Conservation (phyloP, 2,113 vertebrate genomes). For the Epinephelus moara region DNA sequence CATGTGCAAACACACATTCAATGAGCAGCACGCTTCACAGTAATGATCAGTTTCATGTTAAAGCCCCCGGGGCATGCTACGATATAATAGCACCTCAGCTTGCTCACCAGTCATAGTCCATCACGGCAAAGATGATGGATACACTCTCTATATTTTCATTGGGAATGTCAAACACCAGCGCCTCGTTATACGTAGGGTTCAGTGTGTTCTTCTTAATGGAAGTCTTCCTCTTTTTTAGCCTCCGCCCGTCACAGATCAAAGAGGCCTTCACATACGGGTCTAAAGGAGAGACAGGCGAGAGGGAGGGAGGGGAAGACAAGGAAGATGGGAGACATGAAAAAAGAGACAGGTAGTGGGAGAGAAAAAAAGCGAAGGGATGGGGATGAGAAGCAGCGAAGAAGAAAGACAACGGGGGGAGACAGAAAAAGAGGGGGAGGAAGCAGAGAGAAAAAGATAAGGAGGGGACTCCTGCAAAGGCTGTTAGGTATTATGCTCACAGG, state of each 20-base stretch:
- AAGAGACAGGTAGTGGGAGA: background rate
- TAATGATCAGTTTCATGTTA: slow-evolving; percentile 31
- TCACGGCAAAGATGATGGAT: slow-evolving; percentile 91
- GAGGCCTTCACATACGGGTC: slow-evolving; percentile 96
- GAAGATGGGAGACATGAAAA: background rate
- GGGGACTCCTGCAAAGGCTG: slow-evolving; percentile 37
- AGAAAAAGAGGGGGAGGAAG: background rate
- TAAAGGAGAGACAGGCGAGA: slow-evolving; percentile 56
- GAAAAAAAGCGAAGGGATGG: background rate
- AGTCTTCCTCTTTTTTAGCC: slow-evolving; percentile 95
- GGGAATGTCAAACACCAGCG: slow-evolving; percentile 94
- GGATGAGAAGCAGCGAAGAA: background rate
- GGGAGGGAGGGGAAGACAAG: accelerated
- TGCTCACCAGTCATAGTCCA: slow-evolving; percentile 95
- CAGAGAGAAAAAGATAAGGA: slow-evolving; percentile 36
- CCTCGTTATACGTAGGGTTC: slow-evolving; percentile 95
- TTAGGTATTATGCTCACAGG: slow-evolving; percentile 54
- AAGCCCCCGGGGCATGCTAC: slow-evolving; percentile 16
- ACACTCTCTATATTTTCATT: slow-evolving; percentile 93
- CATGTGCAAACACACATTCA: slow-evolving; percentile 29
- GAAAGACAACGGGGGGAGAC: background rate
- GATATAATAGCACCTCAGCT: slow-evolving; percentile 10
- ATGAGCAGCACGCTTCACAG: slow-evolving; percentile 33
- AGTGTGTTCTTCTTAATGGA: slow-evolving; percentile 97
- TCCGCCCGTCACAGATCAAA: slow-evolving; percentile 91